A percentile compares a stretch with the other conserved stretches of the same genome.
phyloP scores from a whole-genome alignment of 2,888 invertebrate genomes.

The Notocelia uddmanniana region DNA sequence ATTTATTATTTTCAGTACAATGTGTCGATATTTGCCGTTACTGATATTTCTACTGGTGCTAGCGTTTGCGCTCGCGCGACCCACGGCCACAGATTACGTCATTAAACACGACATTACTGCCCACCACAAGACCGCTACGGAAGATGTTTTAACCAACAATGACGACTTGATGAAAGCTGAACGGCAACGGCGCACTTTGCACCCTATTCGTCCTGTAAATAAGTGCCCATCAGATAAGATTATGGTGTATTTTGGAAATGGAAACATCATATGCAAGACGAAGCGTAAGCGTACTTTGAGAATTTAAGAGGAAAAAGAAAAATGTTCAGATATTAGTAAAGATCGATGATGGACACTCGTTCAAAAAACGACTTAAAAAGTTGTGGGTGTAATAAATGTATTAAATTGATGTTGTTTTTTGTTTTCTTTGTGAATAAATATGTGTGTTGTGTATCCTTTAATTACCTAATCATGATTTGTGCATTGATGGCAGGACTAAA shows the following conservation, averaged over 20 bases:
- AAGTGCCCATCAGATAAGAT: not conserved
- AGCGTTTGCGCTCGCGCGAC: not conserved
- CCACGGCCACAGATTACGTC: not conserved
- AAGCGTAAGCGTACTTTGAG: not conserved
- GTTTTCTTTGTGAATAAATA: too few species aligned
- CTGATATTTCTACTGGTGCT: not conserved
- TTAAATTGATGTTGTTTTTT: too few species aligned
- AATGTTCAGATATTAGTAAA: too few species aligned
- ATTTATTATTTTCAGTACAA: constrained; percentile 5
- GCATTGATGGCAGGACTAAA: too few species aligned
- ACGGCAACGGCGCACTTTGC: not conserved
- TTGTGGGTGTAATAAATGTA: too few species aligned
- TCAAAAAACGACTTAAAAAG: too few species aligned
- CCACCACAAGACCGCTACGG: not conserved
- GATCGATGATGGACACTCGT: too few species aligned
- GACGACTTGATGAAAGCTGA: not conserved
- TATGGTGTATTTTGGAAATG: constrained; percentile 3
- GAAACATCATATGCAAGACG: not conserved
- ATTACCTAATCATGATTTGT: too few species aligned
- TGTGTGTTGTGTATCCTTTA: too few species aligned
- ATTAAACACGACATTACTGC: not conserved
- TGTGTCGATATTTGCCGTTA: constrained; percentile 7
- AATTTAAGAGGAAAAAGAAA: too few species aligned
- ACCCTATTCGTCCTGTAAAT: not conserved
- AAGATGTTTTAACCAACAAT: not conserved